Conservation (phyloP, 2,113 vertebrate genomes). For the Puma concolor region DNA sequence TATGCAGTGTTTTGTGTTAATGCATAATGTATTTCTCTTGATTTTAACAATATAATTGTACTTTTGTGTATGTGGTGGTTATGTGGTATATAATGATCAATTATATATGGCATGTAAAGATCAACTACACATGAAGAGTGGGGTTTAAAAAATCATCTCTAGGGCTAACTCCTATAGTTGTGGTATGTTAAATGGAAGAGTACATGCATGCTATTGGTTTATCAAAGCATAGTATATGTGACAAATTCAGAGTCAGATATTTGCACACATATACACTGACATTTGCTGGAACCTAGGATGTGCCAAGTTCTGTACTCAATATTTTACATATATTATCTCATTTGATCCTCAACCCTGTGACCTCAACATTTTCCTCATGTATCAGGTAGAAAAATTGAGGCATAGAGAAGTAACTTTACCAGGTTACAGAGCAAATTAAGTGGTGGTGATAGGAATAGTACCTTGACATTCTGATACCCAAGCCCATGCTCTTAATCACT, state of each 20-base stretch:
- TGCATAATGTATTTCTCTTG: background rate
- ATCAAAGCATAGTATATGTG: background rate
- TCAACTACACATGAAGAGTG: background rate
- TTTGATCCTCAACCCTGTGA: background rate
- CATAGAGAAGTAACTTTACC: background rate
- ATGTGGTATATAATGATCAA: background rate
- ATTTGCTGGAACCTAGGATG: background rate
- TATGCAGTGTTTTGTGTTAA: background rate
- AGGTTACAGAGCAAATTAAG: background rate
- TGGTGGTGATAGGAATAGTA: background rate
- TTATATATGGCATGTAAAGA: background rate
- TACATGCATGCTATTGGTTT: background rate
- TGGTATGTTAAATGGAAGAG: background rate
- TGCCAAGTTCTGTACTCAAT: background rate
- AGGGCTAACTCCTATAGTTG: background rate
- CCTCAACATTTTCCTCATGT: background rate
- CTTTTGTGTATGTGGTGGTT: background rate
- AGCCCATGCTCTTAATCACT: background rate
- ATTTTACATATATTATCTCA: background rate
- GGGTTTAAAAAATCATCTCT: background rate
- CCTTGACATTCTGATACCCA: background rate
- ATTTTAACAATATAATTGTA: slow-evolving; percentile 20
- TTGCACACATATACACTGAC: background rate
- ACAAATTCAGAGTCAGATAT: background rate
- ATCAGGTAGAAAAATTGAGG: background rate